Evolutionary conservation across 2,888 invertebrate genomes (phyloP).

Genomic region (Tetheella fluctuosa): DNA sequence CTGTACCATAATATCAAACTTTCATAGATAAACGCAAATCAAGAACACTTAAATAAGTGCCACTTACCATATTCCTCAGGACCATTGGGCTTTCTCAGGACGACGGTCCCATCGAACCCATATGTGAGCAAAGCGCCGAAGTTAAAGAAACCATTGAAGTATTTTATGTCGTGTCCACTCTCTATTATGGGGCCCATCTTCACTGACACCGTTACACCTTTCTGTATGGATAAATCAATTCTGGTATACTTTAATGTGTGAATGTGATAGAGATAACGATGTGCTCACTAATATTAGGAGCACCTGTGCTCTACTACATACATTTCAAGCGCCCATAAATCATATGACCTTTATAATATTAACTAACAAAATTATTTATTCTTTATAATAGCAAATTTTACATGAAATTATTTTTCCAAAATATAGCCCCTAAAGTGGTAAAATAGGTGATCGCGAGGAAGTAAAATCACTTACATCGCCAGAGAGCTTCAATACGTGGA

Average conservation of each 20-base stretch:
- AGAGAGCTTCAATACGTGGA: constrained; percentile 60
- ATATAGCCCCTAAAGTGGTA: no score
- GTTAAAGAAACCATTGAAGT: constrained; percentile 52
- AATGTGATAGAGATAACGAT: not conserved
- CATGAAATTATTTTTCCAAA: no score
- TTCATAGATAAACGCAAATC: not conserved
- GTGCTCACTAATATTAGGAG: no score
- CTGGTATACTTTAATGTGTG: not conserved
- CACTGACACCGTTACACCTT: constrained; percentile 71
- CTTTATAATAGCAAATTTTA: no score
- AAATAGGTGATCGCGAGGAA: no score
- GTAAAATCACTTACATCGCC: constrained; percentile 72
- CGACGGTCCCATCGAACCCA: constrained; percentile 61
- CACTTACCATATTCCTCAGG: constrained; percentile 53
- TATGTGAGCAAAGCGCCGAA: constrained; percentile 58
- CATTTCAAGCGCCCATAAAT: no score
- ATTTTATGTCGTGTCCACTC: constrained; percentile 65
- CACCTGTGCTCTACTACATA: no score
- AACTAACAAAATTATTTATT: no score
- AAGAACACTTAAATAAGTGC: not conserved
- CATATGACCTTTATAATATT: no score
- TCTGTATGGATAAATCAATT: constrained; percentile 50
- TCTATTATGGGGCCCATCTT: constrained; percentile 67
- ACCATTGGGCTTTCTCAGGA: constrained; percentile 54
- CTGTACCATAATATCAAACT: no score